phyloP scores from a whole-genome alignment of 1,140 invertebrate species.

The Branchinecta lynchi region DNA sequence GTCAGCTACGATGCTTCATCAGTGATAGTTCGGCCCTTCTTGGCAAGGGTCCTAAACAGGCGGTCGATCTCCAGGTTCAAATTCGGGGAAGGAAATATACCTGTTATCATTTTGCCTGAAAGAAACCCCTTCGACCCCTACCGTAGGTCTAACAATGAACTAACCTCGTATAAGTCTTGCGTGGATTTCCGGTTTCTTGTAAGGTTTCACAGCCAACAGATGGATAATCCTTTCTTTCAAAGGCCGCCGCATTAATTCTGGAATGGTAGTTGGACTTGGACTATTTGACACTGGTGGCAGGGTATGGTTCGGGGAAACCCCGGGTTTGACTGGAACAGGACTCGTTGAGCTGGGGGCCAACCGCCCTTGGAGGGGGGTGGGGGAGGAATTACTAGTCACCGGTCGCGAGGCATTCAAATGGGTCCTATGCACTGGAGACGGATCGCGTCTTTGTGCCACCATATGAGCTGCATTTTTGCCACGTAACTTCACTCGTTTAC shows the following conservation, averaged over 20 bases:
- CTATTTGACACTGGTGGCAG: conserved; percentile 24
- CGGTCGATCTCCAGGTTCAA: too few species aligned
- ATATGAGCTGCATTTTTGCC: conserved; percentile 22
- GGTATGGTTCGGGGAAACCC: conserved; percentile 17
- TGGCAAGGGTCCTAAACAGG: too few species aligned
- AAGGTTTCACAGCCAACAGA: conserved; percentile 72
- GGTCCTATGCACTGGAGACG: conserved; percentile 23
- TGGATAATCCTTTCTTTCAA: conserved; percentile 80
- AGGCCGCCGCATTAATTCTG: conserved; percentile 49
- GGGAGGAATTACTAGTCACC: conserved; percentile 2
- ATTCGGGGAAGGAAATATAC: too few species aligned
- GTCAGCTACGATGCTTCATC: too few species aligned
- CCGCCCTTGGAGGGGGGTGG: not conserved
- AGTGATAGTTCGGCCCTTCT: too few species aligned
- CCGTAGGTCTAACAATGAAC: conserved; percentile 21
- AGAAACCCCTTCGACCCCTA: too few species aligned
- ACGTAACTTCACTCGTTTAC: conserved; percentile 55
- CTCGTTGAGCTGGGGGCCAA: conserved; percentile 9
- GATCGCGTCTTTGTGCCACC: conserved; percentile 28
- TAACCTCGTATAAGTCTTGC: conserved; percentile 59
- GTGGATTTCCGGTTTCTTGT: conserved; percentile 78
- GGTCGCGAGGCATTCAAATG: conserved; percentile 7
- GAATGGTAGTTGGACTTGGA: conserved; percentile 29
- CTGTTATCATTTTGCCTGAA: too few species aligned
- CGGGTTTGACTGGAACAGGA: not conserved